Evolutionary conservation across 2,888 invertebrate species (phyloP).

Genomic region (Rotaria magnacalcarata): DNA sequence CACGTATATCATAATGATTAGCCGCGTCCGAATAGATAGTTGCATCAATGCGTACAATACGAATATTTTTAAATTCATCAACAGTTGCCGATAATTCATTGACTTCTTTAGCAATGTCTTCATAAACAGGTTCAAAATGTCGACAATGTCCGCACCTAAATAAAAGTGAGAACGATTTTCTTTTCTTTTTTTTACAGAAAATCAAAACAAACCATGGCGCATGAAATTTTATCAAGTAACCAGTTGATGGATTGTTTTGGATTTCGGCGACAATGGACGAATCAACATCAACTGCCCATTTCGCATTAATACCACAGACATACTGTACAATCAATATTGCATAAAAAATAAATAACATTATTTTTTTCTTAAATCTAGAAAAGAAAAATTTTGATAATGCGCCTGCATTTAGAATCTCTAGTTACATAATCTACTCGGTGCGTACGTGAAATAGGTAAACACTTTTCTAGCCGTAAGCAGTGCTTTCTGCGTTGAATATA

Average conservation of each 20-base stretch:
- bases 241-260: not conserved
- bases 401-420: too few species aligned
- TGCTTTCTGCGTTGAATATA: too few species aligned
- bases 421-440: too few species aligned
- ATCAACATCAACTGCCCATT: slow-evolving; percentile 19
- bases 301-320: not conserved
- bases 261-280: not conserved
- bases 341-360: not conserved
- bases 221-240: slow-evolving; percentile 19
- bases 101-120: slow-evolving; percentile 41
- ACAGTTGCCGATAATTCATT: not conserved
- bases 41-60: slow-evolving; percentile 43
- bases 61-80: slow-evolving; percentile 37
- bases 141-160: slow-evolving; percentile 43
- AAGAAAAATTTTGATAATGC: not conserved
- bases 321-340: not conserved
- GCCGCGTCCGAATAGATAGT: slow-evolving; percentile 42
- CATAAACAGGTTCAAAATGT: slow-evolving; percentile 45
- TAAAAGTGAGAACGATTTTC: not conserved
- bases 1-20: slow-evolving; percentile 44
- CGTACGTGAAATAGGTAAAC: too few species aligned
- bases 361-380: not conserved
- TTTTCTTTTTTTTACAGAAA: too few species aligned
- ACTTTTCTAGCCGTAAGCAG: too few species aligned
- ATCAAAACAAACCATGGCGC: not conserved